Base-by-base conservation (phyloP, 1,140 invertebrate genomes). In the Drosophila prosaltans region DNA sequence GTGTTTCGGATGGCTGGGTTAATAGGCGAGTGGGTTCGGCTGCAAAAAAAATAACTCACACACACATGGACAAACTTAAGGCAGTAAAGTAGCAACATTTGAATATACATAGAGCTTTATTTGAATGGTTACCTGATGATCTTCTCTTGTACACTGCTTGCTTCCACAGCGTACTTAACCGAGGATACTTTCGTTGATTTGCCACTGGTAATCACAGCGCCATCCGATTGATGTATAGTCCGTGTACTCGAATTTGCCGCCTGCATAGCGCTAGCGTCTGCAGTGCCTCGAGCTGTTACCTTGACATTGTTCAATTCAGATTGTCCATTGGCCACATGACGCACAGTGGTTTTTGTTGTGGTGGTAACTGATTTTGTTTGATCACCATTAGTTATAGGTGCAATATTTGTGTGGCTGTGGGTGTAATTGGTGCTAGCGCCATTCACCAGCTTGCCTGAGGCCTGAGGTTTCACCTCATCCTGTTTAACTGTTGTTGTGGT, bases 121-220 rank as follows among this genome's bases (percentile, higher is more conserved):
- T 57, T n/a, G 7, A 7, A 9, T 48, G 9, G 7, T 91, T 91
- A 91, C 90, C 90, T 91, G 79, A 83, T 86, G 4, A 80, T 78
- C 74, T 90, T 82, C 73, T 91, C 90, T 74, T 91, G 88, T 69
- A 91, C 75, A 58, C 88, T 81, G 78, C 88, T 90, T 24, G 91
- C 90, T 73, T 84, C 84, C 43, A 91, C 88, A 79, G 81, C 81
- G 72, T 91, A 92, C 80, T 92, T 89, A 6, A 90, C 61, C 21
- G 74, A 81, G 26, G 72, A 72, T 26, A 72, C 72, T 51, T 78
- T 76, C 2, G 72, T 60, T 40, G 84, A 74, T 16, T 81, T 60
- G 4, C 74, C 73, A 10, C 81, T 91, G 70, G 75, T 90, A 5
- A 86, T 72, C 10, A 90, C 74, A 54, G 74, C 78, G 16, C 88